Base-by-base conservation (phyloP, 1,140 invertebrate species). In the Cotesia chilonis region DNA sequence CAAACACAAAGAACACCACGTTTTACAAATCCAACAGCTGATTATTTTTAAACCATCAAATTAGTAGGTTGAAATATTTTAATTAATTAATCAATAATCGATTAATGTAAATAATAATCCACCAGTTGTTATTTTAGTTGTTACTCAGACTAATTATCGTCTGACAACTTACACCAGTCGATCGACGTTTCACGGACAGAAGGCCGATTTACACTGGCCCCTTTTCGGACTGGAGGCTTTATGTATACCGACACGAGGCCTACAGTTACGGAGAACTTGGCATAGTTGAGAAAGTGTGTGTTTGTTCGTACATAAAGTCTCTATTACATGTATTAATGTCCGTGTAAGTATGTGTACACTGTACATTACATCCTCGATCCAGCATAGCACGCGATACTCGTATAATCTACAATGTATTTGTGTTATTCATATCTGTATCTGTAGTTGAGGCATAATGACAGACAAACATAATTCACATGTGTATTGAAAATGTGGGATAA, bases 121-220 rank as follows among this genome's bases (percentile, higher is more conserved):
- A 36, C 66, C 41, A 47, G 41, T 9, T 9, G 67, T 65, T 59
- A 64, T 64, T 72, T 74, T 28, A 28, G 1, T 28, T 0, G 28
- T 28, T 28, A 28, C 28, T 28, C 1, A 28, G 28, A 28, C 28
- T 28, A 28, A 28, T 28, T 28, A 28, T 28, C 2, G 28, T 28
- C 28, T 28, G 28, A 28, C 28, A 1, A 28, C 28, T 28, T 28
- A 28, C 28, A 28, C 28, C 28, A 28, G 28, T 71, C 73, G 71
- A 73, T 72, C 74, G 60, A 71, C 67, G 77, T 74, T 74, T 77
- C 77, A 77, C 80, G 75, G 78, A 70, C 81, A 85, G 78, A 84
- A 83, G 82, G 81, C 83, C 79, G 83, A 79, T 83, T 84, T 85
- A 81, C 77, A 85, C 84, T 85, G 84, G 79, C 78, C 78, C 76